Evolutionary conservation across 1,140 invertebrate genomes (phyloP), one percentile per base, ranked within the genome.

Genomic region (Chymomyza costata): DNA sequence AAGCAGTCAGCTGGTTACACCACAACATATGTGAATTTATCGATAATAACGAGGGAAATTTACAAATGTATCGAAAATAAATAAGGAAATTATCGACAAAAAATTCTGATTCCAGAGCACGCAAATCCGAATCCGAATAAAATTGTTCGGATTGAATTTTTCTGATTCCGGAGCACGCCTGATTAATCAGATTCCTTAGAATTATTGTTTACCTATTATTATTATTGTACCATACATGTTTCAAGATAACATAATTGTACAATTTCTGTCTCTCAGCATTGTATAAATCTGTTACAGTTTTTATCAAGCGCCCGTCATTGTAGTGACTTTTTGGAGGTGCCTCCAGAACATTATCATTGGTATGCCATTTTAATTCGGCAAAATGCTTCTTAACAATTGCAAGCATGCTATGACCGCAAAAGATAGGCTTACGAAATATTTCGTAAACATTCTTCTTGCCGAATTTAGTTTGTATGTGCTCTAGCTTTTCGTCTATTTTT

Each of bases 361-460:
- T 47, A 16, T 30, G 52, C 65, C 61, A 76, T 17, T 76, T 76
- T 2, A 60, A 21, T 14, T 46, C 54, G 5, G 15, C 13, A n/a
- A 76, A 76, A 38, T 59, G 53, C n/a, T 52, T 55, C 28, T 78
- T 76, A 1, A 78, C 70, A 31, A 39, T 52, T 5, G 43, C 51
- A 2, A 66, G 46, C 19, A 76, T 14, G 0, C 34, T 58, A 3
- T 43, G 34, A 2, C 70, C 70, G 17, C 71, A 78, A 2, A 63
- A 78, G 0, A 66, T 49, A 2, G 71, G 65, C 6, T 57, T 70
- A 3, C 71, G 50, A 19, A 70, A 76, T 17, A 76, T 30, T 19
- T 76, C 70, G 16, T 45, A 70, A 57, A 76, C 51, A 25, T 76
- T 78, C 30, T 78, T 78, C 14, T 76, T 76, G 1, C 70, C 70